Conservation (phyloP, 2,888 invertebrate species). For the Diloba caeruleocephala region DNA sequence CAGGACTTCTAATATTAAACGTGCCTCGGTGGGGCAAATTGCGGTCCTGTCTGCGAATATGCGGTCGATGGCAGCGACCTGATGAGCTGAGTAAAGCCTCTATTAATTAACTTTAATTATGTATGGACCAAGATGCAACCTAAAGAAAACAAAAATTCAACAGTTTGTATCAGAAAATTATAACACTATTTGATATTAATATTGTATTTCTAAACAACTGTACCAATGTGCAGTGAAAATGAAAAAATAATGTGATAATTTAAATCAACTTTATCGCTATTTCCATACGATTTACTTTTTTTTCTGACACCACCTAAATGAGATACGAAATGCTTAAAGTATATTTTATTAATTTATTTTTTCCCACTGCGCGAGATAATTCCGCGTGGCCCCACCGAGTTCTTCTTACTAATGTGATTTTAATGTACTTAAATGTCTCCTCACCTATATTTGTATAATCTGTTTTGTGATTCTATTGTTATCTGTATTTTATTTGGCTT, state of each 20-base stretch:
- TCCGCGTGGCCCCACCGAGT: conserved; percentile 77
- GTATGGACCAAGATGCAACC: background rate
- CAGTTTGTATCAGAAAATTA: no score
- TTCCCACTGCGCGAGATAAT: conserved; percentile 80
- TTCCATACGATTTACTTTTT: conserved; percentile 86
- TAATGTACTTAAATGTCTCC: conserved; percentile 85
- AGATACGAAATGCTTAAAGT: conserved; percentile 76
- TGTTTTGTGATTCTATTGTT: conserved; percentile 68
- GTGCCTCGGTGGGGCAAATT: conserved; percentile 87
- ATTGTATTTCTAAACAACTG: no score
- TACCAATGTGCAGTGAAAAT: conserved; percentile 18
- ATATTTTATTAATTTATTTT: conserved; percentile 83
- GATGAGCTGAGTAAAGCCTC: conserved; percentile 50
- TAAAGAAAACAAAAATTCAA: background rate
- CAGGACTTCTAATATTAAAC: conserved; percentile 90
- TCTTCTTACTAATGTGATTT: conserved; percentile 87
- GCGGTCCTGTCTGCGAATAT: conserved; percentile 69
- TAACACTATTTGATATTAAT: no score
- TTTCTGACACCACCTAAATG: conserved; percentile 71
- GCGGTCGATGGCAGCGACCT: conserved; percentile 64
- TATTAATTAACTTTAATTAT: conserved; percentile 43
- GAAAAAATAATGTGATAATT: conserved; percentile 37
- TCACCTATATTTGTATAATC: conserved; percentile 79
- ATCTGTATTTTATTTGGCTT: conserved; percentile 56
- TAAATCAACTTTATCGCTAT: conserved; percentile 68